phyloP scores from a whole-genome alignment of 2,797 vertebrate genomes.

The Myotis daubentonii region DNA sequence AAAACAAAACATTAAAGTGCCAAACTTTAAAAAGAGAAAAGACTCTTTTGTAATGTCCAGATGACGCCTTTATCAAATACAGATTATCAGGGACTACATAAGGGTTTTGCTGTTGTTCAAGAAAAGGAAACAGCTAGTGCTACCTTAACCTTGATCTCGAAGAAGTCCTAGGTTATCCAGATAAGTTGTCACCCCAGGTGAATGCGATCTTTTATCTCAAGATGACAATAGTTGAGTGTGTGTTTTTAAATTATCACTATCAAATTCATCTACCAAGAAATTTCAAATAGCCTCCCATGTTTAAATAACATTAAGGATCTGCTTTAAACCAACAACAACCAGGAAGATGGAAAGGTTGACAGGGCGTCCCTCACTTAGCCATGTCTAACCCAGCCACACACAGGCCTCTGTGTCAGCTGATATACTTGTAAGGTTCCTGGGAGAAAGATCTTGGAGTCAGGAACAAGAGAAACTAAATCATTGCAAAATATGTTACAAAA shows the following conservation, averaged over 20 bases:
- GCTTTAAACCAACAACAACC: constrained; percentile 78
- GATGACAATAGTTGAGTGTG: constrained; percentile 20
- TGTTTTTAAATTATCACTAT: constrained; percentile 70
- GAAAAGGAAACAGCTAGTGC: background rate
- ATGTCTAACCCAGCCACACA: background rate
- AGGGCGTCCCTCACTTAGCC: constrained; percentile 7
- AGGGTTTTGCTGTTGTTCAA: constrained; percentile 19
- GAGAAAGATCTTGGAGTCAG: constrained; percentile 13
- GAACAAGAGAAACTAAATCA: background rate
- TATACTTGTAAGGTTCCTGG: constrained; percentile 49
- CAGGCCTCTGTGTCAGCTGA: background rate
- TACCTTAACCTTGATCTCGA: background rate
- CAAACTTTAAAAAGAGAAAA: background rate
- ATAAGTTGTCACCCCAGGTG: background rate
- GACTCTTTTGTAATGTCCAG: background rate
- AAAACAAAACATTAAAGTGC: background rate
- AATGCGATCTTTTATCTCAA: constrained; percentile 73
- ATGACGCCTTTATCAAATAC: background rate
- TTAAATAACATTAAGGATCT: constrained; percentile 75
- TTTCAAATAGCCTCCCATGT: constrained; percentile 67
- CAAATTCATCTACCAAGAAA: constrained; percentile 65
- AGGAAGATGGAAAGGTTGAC: constrained; percentile 62
- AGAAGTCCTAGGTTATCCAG: constrained; percentile 53
- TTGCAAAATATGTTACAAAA: background rate
- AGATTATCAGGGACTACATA: background rate